A percentile compares a stretch with the other conserved stretches of the same genome.
Evolutionary conservation across 35 echinoderm and acorn worm genomes (phyloP).

Genomic region (Apostichopus japonicus): DNA sequence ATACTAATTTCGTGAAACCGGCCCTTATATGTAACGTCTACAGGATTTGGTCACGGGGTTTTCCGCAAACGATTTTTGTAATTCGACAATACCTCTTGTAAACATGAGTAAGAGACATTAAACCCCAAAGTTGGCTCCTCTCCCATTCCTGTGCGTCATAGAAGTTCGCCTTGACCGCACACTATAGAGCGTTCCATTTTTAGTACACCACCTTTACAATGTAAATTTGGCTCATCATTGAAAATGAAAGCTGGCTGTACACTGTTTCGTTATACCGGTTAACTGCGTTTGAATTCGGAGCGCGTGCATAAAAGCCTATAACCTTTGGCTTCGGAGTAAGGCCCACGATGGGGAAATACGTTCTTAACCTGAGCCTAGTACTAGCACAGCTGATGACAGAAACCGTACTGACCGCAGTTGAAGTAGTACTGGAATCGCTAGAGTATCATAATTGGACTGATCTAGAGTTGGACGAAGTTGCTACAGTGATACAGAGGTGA

Average conservation of each 20-base stretch:
- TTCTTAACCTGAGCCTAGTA: conserved; percentile 8
- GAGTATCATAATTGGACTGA: conserved; percentile 33
- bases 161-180: conserved; percentile 20
- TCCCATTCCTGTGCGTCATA: conserved; percentile 39
- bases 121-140: background rate
- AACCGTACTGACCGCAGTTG: conserved; percentile 29
- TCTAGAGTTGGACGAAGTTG: conserved; percentile 27
- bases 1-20: background rate
- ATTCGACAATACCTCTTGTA: background rate
- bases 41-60: background rate
- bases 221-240: background rate
- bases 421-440: conserved; percentile 1
- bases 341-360: conserved; percentile 39
- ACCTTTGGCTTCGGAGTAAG: conserved; percentile 39
- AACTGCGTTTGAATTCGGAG: conserved; percentile 45
- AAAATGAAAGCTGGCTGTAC: background rate
- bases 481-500: background rate
- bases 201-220: background rate
- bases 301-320: conserved; percentile 45
- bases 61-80: background rate
- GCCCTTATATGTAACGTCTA: background rate
- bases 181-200: conserved; percentile 16
- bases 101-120: conserved; percentile 24
- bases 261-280: background rate
- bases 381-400: conserved; percentile 16